A percentile compares a stretch with the other conserved stretches of the same genome.
These are phyloP conservation scores for Agelas oroides DNA, from an alignment of 37 sponge, comb jelly and placozoan species.

Conservation along the genomic window DNA sequence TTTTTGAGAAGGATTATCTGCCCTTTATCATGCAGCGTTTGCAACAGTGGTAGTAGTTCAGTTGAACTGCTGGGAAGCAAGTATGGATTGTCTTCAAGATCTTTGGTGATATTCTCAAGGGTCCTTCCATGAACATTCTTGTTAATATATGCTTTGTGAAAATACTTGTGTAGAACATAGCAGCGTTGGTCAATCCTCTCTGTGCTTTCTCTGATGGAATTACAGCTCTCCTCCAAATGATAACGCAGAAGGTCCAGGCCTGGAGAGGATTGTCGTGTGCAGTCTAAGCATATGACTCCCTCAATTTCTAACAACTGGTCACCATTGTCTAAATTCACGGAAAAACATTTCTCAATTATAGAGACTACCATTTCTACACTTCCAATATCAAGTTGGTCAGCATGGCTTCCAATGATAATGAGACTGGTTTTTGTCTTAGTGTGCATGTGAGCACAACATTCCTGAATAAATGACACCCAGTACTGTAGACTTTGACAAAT, in stretches of 20 bases:
- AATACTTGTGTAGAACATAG: no score
- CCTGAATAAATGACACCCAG: conserved; percentile 32
- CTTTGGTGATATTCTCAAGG: background rate
- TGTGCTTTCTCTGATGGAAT: no score
- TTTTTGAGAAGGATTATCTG: background rate
- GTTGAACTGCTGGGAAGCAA: background rate
- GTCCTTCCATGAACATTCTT: background rate
- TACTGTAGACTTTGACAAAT: background rate
- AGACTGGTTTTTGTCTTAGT: background rate
- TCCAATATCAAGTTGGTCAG: conserved; percentile 4
- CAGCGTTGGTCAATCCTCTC: no score
- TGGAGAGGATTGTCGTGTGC: no score
- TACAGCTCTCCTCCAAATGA: no score
- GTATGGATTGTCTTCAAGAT: background rate
- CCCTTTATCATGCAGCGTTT: background rate
- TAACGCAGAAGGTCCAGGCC: no score
- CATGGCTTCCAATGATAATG: conserved; percentile 27
- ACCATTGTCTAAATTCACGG: background rate
- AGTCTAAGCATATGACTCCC: no score
- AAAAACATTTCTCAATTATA: background rate
- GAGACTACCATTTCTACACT: background rate
- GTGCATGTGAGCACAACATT: background rate
- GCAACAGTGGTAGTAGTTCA: background rate
- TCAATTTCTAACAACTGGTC: no score
- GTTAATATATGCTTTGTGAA: background rate